Evolutionary conservation across 2,113 vertebrate genomes (phyloP).

Genomic region (Nothoprocta pentlandii): DNA sequence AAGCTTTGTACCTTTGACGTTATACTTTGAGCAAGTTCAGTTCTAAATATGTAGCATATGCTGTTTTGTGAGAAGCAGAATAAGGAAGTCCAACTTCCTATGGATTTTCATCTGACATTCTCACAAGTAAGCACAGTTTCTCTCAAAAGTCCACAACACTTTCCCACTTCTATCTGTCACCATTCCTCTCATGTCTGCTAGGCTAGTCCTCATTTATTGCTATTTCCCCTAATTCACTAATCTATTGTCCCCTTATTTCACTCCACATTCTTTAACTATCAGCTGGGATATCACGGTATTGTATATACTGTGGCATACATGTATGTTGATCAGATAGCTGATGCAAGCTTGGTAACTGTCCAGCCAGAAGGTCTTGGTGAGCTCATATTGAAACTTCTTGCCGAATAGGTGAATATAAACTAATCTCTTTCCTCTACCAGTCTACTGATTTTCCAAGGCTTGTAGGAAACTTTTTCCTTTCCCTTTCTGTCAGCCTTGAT

Average conservation of each 20-base stretch:
- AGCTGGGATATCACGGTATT: neutral
- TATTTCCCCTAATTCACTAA: neutral
- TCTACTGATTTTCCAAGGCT: neutral
- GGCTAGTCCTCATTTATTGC: neutral
- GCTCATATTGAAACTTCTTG: neutral
- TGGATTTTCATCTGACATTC: slow-evolving; percentile 11
- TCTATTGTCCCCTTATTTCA: neutral
- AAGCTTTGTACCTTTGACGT: neutral
- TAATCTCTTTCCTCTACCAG: neutral
- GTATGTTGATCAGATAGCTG: neutral
- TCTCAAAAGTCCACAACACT: neutral
- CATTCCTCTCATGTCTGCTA: neutral
- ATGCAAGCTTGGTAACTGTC: neutral
- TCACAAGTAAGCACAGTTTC: neutral
- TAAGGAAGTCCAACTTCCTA: neutral
- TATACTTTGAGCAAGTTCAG: neutral
- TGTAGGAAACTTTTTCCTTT: neutral
- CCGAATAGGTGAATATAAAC: neutral
- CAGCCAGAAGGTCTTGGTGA: neutral
- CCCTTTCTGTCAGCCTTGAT: neutral
- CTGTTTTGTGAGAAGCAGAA: slow-evolving; percentile 14
- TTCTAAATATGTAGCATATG: neutral
- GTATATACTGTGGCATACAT: neutral
- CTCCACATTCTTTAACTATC: neutral
- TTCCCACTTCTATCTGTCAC: neutral